Percentiles rank a stretch among this genome's conserved stretches.
phyloP scores from a whole-genome alignment of 2,113 vertebrate species.

The Ondatra zibethicus region DNA sequence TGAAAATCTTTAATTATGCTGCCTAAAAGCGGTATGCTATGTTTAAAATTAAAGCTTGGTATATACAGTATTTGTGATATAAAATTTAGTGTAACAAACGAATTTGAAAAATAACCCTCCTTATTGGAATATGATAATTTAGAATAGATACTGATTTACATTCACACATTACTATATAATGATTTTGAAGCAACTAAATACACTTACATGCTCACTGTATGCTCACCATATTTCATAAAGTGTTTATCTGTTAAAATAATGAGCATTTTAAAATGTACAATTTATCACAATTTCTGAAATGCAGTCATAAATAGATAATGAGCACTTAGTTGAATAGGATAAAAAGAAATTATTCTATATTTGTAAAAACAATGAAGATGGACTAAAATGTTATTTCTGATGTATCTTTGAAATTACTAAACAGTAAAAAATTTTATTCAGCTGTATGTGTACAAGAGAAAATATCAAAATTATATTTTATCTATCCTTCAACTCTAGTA shows the following conservation, averaged over 20 bases:
- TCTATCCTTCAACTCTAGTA: not conserved
- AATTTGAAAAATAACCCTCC: not conserved
- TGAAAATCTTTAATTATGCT: not conserved
- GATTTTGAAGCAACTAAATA: not conserved
- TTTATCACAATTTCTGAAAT: not conserved
- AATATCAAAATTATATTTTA: not conserved
- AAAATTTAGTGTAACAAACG: not conserved
- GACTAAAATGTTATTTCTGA: not conserved
- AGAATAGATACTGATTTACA: not conserved
- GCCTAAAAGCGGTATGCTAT: not conserved
- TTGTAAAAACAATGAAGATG: not conserved
- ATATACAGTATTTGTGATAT: not conserved
- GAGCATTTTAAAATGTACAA: not conserved
- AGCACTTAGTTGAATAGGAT: not conserved
- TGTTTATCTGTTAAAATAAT: not conserved
- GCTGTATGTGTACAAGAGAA: not conserved
- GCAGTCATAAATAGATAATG: not conserved
- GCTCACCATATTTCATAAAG: not conserved
- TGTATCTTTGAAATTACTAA: slow-evolving; percentile 14
- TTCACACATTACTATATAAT: not conserved
- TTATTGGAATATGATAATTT: not conserved
- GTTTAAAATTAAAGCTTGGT: not conserved
- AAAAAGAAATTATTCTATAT: not conserved
- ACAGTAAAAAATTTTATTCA: not conserved
- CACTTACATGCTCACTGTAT: not conserved